Base-by-base conservation (phyloP, 2,113 vertebrate genomes). In the Anhinga rufa region DNA sequence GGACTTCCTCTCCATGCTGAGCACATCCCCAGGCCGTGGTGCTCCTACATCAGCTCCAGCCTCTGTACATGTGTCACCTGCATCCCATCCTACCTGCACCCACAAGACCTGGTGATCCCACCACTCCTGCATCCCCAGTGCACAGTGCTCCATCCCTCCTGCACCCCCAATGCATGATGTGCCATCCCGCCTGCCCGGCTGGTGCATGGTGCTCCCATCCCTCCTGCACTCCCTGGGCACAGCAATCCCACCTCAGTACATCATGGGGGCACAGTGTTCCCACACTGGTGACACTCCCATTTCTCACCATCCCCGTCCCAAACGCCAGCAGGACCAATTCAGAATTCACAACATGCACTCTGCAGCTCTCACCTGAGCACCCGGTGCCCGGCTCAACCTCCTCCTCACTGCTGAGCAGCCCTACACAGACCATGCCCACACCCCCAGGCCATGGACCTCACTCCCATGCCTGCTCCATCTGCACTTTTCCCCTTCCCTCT, bases 1-100 rank as follows among this genome's bases (percentile, higher is more conserved):
- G 20, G 25, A 3, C 0, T 4, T 72, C 77, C 10, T 34, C 2
- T 6, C 26, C 31, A 1, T 6, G 57, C 71, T 1, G 7, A 76
- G 51, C 61, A 26, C 14, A 4, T 40, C 36, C 44, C 26, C 15
- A 5, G 61, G 42, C 22, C 12, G 5, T 3, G 1, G 36, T 5
- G 3, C 68, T 68, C 52, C 71, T 22, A 28, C 48, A 9, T 65
- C 55, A 6, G 5, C 28, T 28, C 38, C 76, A 49, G 49, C 7
- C 19, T 14, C 77, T 29, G 31, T 12, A 9, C 4, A 0, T 4
- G 26, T 18, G 19, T 26, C 42, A 54, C 36, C 68, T 32, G 34
- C 18, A 24, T 16, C 40, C 32, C 65, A 17, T 20, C 34, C 46
- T 12, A 17, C 64, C 62, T 16, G 26, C 74, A 79, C 31, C 54